Base-by-base conservation (phyloP, 2,888 invertebrate genomes). In the Trachelus iudaicus region DNA sequence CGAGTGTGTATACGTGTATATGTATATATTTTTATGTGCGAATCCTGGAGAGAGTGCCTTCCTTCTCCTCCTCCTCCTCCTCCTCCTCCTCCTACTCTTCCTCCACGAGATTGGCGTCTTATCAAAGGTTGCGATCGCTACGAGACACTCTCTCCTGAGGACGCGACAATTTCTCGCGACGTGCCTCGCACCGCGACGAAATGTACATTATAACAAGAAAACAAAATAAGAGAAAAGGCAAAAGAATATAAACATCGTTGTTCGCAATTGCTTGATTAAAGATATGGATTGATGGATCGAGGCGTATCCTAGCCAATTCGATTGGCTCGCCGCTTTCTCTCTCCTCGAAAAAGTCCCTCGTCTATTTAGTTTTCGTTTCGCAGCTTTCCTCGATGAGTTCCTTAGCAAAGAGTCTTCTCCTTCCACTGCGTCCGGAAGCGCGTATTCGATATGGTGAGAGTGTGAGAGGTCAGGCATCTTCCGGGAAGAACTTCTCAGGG, bases 201-300 rank as follows among this genome's bases (percentile, higher is more conserved):
- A 87, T 88, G 87, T 89, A 89, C 88, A 89, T 56, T 56, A 56
- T 56, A 56, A 56, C 23, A 56, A 23, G 56, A 56, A 56, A 56
- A 56, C 0, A 56, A 56, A 56, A 56, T 56, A 56, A 15, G 56
- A 56, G 56, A 56, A 56, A 23, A 56, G 56, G 56, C 56, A 56
- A 56, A 76, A 76, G 76, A 69, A 76, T 83, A 85, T 89, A 90
- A 87, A 90, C 87, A 90, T 91, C 91, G 90, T 91, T 91, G 90
- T 90, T 89, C 85, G 86, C 80, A 87, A 90, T 90, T 91, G 90
- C 89, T 90, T 90, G 90, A 86, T 86, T 89, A 86, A 90, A 85
- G 91, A 91, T 91, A 91, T 91, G 91, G 89, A 90, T 91, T 87
- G 88, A 89, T 87, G 83, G 80, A 84, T 87, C 83, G 85, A 81